phyloP scores from a whole-genome alignment of 92 coral and sea anemone species.

The Scolanthus callimorphus region DNA sequence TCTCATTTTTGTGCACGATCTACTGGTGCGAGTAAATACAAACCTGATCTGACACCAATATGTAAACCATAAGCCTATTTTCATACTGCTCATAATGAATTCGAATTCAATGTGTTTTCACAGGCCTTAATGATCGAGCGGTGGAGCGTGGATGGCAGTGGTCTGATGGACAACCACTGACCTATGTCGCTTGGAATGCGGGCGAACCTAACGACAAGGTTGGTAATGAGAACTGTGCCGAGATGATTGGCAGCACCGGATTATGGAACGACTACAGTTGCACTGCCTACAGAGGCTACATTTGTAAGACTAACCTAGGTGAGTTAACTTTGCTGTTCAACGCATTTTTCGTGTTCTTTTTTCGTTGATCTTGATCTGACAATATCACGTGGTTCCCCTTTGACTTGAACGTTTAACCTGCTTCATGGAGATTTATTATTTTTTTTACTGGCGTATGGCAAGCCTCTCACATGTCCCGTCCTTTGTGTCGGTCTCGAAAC shows the following conservation, averaged over 20 bases:
- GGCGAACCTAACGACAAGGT: slow-evolving; percentile 66
- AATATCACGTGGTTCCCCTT: too few relatives aligned
- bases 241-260: slow-evolving; percentile 57
- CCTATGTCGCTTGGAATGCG: slow-evolving; percentile 65
- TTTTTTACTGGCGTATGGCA: too few relatives aligned
- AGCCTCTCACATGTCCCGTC: too few relatives aligned
- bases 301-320: slow-evolving; percentile 87
- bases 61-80: background rate
- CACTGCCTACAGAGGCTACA: slow-evolving; percentile 27
- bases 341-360: background rate
- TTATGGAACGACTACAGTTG: slow-evolving; percentile 75
- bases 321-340: background rate
- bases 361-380: too few relatives aligned
- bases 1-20: too few relatives aligned
- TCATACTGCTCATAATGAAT: too few relatives aligned
- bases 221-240: slow-evolving; percentile 78
- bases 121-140: slow-evolving; percentile 87
- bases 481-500: too few relatives aligned
- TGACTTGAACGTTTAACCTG: too few relatives aligned
- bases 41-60: too few relatives aligned
- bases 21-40: too few relatives aligned
- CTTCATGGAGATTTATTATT: too few relatives aligned
- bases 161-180: slow-evolving; percentile 81
- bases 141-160: slow-evolving; percentile 73
- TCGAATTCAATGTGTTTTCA: background rate